A percentile compares a stretch with the other conserved stretches of the same genome.
Conservation (phyloP, 2,113 vertebrate genomes). For the Benthochromis sp. region DNA sequence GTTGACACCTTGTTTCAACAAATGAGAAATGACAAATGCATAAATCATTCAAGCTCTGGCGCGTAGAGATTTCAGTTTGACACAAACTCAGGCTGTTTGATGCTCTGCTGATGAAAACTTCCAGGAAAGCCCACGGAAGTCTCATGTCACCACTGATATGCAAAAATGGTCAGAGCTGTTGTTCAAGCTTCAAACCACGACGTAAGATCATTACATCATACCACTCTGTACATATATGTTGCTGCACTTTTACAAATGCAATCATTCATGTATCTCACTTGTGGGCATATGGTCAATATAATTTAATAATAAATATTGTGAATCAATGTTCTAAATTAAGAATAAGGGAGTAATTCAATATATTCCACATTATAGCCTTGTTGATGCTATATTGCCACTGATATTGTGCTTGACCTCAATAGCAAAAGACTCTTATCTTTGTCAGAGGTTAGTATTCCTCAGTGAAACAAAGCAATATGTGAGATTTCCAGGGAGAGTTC, state of each 20-base stretch:
- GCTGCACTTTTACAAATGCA: not conserved
- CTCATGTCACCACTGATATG: not conserved
- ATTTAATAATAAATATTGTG: not conserved
- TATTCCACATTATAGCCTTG: not conserved
- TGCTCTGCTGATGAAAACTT: slow-evolving; percentile 49
- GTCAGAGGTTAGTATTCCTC: slow-evolving; percentile 33
- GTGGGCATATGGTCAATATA: not conserved
- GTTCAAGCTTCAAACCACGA: not conserved
- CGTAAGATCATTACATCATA: not conserved
- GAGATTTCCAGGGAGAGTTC: slow-evolving; percentile 29
- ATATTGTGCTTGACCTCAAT: slow-evolving; percentile 24
- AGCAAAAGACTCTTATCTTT: not conserved
- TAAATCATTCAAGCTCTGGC: slow-evolving; percentile 71
- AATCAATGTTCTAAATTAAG: not conserved
- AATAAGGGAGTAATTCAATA: not conserved
- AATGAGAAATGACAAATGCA: slow-evolving; percentile 75
- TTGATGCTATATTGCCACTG: not conserved
- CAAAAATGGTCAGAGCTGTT: not conserved
- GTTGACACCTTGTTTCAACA: slow-evolving; percentile 70
- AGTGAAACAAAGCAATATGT: slow-evolving; percentile 34
- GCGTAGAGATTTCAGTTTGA: slow-evolving; percentile 52
- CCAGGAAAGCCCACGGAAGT: not conserved
- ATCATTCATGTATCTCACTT: not conserved
- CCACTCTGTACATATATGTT: not conserved
- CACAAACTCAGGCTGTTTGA: slow-evolving; percentile 44